Evolutionary conservation across 2,888 invertebrate genomes (phyloP).

Genomic region (Shargacucullia verbasci): DNA sequence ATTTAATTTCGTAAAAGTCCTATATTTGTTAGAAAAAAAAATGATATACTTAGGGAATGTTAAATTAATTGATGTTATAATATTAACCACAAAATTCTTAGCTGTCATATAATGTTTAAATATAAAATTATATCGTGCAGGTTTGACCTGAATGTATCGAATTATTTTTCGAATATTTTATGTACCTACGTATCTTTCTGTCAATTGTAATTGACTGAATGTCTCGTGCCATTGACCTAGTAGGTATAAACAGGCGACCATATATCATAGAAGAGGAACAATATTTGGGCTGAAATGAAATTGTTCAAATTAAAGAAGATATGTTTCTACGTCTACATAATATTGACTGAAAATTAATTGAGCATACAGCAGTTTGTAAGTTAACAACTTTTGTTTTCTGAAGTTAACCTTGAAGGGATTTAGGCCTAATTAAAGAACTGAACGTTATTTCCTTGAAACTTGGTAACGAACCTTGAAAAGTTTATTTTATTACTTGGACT

Average conservation of each 20-base stretch:
- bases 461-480: too few species aligned
- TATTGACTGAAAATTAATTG: too few species aligned
- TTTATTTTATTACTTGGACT: too few species aligned
- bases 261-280: slow-evolving; percentile 4
- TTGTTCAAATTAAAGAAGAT: too few species aligned
- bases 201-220: slow-evolving; percentile 63
- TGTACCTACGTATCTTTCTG: slow-evolving; percentile 53
- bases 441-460: too few species aligned
- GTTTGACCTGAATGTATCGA: slow-evolving; percentile 55
- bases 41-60: slow-evolving; percentile 30
- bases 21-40: slow-evolving; percentile 29
- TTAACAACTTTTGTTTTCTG: too few species aligned
- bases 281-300: too few species aligned
- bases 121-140: slow-evolving; percentile 47
- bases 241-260: slow-evolving; percentile 22
- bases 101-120: slow-evolving; percentile 36
- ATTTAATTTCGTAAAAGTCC: slow-evolving; percentile 13
- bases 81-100: slow-evolving; percentile 33
- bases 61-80: slow-evolving; percentile 30
- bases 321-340: too few species aligned
- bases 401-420: too few species aligned
- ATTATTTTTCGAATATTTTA: slow-evolving; percentile 70
- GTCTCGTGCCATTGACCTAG: slow-evolving; percentile 63
- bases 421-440: too few species aligned
- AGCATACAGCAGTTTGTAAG: too few species aligned